phyloP scores from a whole-genome alignment of 1,140 invertebrate genomes.

The Heliconius hermathena region DNA sequence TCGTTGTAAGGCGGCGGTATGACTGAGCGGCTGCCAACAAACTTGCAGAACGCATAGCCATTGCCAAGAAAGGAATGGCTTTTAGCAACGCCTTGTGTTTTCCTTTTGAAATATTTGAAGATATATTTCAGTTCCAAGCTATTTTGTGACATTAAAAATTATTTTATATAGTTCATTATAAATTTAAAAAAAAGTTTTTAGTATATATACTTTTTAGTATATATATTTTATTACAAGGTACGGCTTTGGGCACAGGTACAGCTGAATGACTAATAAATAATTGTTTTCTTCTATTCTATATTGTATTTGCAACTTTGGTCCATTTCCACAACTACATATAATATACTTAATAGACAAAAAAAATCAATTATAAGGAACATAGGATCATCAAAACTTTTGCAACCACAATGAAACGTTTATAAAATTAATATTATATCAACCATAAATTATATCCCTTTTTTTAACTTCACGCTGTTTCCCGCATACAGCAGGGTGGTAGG shows the following conservation, averaged over 20 bases:
- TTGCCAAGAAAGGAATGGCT: slow-evolving; percentile 30
- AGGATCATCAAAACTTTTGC: neutral
- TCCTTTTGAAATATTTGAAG: slow-evolving; percentile 17
- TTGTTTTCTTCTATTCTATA: neutral
- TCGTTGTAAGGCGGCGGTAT: neutral
- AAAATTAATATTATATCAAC: neutral
- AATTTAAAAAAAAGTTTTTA: too few relatives aligned
- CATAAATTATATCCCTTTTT: neutral
- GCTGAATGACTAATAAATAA: too few relatives aligned
- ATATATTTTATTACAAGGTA: too few relatives aligned
- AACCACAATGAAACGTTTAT: neutral
- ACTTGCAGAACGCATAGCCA: slow-evolving; percentile 19
- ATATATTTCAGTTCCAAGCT: neutral
- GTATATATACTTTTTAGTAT: too few relatives aligned
- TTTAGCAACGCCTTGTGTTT: slow-evolving; percentile 7
- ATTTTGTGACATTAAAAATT: neutral
- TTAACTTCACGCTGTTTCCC: too few relatives aligned
- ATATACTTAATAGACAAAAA: neutral
- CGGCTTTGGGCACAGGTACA: too few relatives aligned
- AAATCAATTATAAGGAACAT: neutral
- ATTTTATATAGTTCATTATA: too few relatives aligned
- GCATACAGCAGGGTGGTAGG: too few relatives aligned
- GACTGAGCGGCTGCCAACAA: slow-evolving; percentile 21
- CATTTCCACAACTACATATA: neutral
- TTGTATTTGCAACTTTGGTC: neutral